These are phyloP conservation scores for Pantherophis vulpinus DNA, from an alignment of 2,797 vertebrate species.

Conservation along the genomic window DNA sequence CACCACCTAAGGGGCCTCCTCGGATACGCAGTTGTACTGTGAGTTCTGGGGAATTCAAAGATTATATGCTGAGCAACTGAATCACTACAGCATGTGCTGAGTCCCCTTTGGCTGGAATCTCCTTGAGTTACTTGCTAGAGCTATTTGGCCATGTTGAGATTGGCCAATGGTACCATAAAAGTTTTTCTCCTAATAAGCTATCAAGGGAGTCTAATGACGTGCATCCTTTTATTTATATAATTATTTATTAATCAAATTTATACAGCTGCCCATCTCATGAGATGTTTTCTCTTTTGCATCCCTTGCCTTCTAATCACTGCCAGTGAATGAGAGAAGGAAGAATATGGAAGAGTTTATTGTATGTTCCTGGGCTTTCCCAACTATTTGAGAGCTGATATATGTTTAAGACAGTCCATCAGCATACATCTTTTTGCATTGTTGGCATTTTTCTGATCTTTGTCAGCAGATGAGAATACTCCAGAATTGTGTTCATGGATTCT, in stretches of 20 bases:
- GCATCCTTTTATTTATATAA: neutral
- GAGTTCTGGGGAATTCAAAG: neutral
- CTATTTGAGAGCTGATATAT: neutral
- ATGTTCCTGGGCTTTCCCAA: neutral
- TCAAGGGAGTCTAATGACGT: neutral
- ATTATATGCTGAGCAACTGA: neutral
- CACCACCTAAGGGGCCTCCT: neutral
- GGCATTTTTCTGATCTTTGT: conserved; percentile 12
- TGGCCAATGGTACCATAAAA: neutral
- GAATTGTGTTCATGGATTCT: neutral
- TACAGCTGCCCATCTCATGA: neutral
- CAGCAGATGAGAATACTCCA: neutral
- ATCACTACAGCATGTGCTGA: neutral
- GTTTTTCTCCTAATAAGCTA: neutral
- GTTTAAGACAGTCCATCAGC: neutral
- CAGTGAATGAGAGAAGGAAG: neutral
- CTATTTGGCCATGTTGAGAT: neutral
- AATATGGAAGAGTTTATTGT: neutral
- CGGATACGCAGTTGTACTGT: neutral
- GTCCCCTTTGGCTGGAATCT: neutral
- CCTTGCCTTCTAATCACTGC: neutral
- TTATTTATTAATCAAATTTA: neutral
- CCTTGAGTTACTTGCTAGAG: neutral
- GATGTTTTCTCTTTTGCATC: neutral
- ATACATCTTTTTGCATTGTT: neutral